Evolutionary conservation across 2,797 vertebrate species (phyloP), one percentile per base, ranked within the genome.

Genomic region (Smutsia temminckii): DNA sequence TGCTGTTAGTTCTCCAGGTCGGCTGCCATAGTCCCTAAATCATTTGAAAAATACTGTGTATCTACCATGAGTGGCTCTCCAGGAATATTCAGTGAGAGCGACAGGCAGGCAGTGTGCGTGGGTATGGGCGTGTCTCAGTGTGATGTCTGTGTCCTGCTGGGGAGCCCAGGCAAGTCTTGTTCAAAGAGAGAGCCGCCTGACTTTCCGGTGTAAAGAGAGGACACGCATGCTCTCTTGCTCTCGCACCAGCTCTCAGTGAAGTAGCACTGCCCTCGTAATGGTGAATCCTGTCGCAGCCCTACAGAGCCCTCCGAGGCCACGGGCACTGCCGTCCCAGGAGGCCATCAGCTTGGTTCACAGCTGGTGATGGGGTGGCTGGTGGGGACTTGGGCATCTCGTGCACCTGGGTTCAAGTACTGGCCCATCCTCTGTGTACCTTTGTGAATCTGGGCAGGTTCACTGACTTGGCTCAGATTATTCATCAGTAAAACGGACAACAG

Each of bases 201-300:
- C 51, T 13, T 57, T 4, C 5, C 29, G 20, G 29, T 0, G 23
- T n/a, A 8, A 0, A 29, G 57, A 12, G 46, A 5, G 11, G 1
- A 1, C 0, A 4, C 0, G 1, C 40, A 1, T 12, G 0, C 11
- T 14, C 18, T 27, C 18, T 34, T 27, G 5, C 13, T 9, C 78
- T 6, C 3, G 16, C 16, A 1, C 9, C 1, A 4, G 34, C 40
- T 49, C 25, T 87, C 53, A 59, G 51, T 3, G 6, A 40, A 17
- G 14, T 1, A 18, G 72, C 6, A 8, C 23, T 34, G 21, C 10
- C 8, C 53, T 37, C 4, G 2, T 9, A 4, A 16, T 79, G 1
- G 7, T 6, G 77, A 20, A 25, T 20, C 34, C 51, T 53, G 81
- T 2, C 23, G 40, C 55, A 6, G 3, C 14, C 17, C 9, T 27